These are phyloP conservation scores for Pristionchus mayeri DNA, from an alignment of 2,888 invertebrate species.

Conservation along the genomic window DNA sequence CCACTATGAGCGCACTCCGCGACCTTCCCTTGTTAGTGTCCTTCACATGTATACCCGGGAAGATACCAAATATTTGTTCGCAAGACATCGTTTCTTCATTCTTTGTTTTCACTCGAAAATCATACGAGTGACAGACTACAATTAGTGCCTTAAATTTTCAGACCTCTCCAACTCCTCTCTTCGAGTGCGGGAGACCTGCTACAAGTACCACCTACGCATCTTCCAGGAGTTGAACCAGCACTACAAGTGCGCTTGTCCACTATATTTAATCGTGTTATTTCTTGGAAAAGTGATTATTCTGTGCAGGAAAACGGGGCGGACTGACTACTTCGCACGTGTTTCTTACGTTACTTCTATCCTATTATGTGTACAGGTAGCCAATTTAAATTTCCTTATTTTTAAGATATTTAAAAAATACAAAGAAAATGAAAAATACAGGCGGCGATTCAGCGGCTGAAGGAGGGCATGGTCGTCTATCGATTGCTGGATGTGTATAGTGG, in stretches of 20 bases:
- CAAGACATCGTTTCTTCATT: too few relatives aligned
- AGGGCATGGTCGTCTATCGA: neutral
- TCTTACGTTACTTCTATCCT: neutral
- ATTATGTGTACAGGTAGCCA: conserved; percentile 8
- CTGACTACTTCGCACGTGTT: conserved; percentile 2
- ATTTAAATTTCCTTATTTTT: too few relatives aligned
- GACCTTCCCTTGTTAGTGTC: too few relatives aligned
- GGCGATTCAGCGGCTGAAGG: neutral
- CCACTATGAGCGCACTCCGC: too few relatives aligned
- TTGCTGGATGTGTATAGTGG: neutral
- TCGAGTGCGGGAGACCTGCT: conserved; percentile 7
- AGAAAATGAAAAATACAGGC: neutral
- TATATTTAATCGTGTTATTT: too few relatives aligned
- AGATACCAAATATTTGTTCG: too few relatives aligned
- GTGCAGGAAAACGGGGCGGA: neutral
- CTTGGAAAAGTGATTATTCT: neutral
- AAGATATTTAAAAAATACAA: neutral
- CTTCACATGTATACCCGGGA: too few relatives aligned
- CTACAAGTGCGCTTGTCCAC: neutral
- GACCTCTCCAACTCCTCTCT: neutral
- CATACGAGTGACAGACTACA: too few relatives aligned
- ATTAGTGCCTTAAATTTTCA: neutral
- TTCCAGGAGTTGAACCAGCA: conserved; percentile 28
- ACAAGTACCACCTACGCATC: conserved; percentile 26
- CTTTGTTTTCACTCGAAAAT: too few relatives aligned